Percentiles rank a stretch among this genome's conserved stretches.
These are phyloP conservation scores for Oreochromis mossambicus DNA, from an alignment of 2,797 vertebrate species.

Conservation along the genomic window DNA sequence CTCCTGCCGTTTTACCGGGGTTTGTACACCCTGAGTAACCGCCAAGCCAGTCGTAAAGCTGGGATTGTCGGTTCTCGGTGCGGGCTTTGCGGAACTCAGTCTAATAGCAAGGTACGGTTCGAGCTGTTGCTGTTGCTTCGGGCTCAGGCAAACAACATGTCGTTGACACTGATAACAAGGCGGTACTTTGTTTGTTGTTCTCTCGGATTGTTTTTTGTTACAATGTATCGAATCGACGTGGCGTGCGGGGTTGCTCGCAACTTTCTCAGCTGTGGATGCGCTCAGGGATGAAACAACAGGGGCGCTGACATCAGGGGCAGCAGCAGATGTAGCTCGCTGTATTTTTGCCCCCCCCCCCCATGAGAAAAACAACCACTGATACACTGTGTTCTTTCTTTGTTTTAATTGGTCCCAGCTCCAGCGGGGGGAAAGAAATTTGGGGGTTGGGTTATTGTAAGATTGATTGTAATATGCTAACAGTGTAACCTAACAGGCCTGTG, in stretches of 20 bases:
- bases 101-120: slow-evolving; percentile 62
- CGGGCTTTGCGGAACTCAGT: slow-evolving; percentile 71
- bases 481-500: neutral
- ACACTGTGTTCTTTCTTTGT: neutral
- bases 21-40: slow-evolving; percentile 51
- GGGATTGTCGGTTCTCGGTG: slow-evolving; percentile 59
- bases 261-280: slow-evolving; percentile 21
- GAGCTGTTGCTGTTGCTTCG: slow-evolving; percentile 3
- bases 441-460: neutral
- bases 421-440: neutral
- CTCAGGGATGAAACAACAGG: neutral
- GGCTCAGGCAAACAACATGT: neutral
- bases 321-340: slow-evolving; percentile 14
- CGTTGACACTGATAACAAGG: neutral
- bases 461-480: neutral
- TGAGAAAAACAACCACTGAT: neutral
- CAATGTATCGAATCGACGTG: neutral
- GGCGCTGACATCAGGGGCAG: neutral
- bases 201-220: neutral
- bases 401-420: neutral
- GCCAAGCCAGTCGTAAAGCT: slow-evolving; percentile 50
- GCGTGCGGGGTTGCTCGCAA: neutral
- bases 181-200: neutral
- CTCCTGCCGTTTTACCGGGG: slow-evolving; percentile 61
- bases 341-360: neutral